Percentiles rank a stretch among this genome's conserved stretches.
phyloP scores from a whole-genome alignment of 2,113 vertebrate genomes.

The Scomber scombrus region DNA sequence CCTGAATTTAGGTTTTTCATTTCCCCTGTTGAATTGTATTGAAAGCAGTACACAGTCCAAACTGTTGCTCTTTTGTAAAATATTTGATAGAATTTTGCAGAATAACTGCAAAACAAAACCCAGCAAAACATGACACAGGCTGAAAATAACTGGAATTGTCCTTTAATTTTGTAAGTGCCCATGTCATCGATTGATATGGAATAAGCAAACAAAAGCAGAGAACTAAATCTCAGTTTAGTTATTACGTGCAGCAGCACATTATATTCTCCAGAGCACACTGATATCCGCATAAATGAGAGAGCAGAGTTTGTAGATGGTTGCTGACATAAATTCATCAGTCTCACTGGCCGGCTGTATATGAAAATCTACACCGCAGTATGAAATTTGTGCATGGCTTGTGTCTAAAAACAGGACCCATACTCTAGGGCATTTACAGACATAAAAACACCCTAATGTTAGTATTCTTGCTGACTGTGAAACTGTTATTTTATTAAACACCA shows the following conservation, averaged over 20 bases:
- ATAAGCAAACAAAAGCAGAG: conserved; percentile 30
- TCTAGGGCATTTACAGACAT: conserved; percentile 14
- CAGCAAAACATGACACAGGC: neutral
- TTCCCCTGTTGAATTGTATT: neutral
- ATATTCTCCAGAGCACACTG: conserved; percentile 25
- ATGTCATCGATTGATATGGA: neutral
- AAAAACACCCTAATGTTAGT: neutral
- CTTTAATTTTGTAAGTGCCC: neutral
- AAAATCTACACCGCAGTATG: conserved; percentile 14
- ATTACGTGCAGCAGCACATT: conserved; percentile 29
- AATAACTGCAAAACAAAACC: conserved; percentile 12
- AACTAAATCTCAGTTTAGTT: conserved; percentile 35
- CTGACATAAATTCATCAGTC: conserved; percentile 39
- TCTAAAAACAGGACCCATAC: conserved; percentile 1
- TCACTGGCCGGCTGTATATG: conserved; percentile 19
- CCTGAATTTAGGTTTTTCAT: neutral
- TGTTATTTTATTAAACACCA: conserved; percentile 6
- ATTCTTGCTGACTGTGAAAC: neutral
- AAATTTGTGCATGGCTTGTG: conserved; percentile 19
- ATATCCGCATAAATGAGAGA: conserved; percentile 54
- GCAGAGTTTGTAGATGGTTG: conserved; percentile 48
- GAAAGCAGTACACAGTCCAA: neutral
- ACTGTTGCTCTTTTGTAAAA: neutral
- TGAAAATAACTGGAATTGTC: neutral
- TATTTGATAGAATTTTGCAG: neutral